Percentiles rank a stretch among this genome's conserved stretches.
Conservation (phyloP, 2,888 invertebrate genomes). For the Euproctis similis region DNA sequence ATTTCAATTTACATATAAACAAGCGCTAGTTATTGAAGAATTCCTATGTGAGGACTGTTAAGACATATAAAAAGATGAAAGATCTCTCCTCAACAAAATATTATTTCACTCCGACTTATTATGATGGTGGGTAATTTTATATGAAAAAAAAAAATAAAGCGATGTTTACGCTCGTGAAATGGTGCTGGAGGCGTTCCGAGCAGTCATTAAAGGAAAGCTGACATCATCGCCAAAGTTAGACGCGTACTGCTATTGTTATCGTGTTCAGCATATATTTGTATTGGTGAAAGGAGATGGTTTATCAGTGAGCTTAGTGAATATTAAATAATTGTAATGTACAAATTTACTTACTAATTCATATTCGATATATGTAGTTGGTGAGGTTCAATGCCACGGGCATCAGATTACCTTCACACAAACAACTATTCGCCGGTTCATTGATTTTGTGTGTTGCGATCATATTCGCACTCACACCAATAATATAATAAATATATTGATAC, state of each 20-base stretch:
- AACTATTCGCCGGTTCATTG: constrained; percentile 47
- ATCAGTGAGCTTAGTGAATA: constrained; percentile 52
- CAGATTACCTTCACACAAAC: constrained; percentile 45
- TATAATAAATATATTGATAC: no score
- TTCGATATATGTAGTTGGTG: constrained; percentile 26
- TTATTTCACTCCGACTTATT: constrained; percentile 17
- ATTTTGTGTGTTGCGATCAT: constrained; percentile 50
- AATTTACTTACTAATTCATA: constrained; percentile 26
- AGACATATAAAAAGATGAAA: constrained; percentile 23
- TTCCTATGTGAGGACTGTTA: constrained; percentile 22
- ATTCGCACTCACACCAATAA: constrained; percentile 43
- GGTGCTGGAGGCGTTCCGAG: constrained; percentile 44
- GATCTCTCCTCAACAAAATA: constrained; percentile 24
- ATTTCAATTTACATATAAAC: constrained; percentile 44
- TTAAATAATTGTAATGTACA: constrained; percentile 40
- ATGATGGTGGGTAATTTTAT: constrained; percentile 26
- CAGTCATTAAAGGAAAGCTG: constrained; percentile 61
- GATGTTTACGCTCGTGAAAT: constrained; percentile 50
- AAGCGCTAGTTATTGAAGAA: constrained; percentile 24
- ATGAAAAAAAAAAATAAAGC: constrained; percentile 30
- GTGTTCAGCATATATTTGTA: constrained; percentile 40
- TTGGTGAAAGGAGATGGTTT: constrained; percentile 56
- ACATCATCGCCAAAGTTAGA: constrained; percentile 69
- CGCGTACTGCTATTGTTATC: constrained; percentile 49
- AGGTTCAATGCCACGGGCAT: constrained; percentile 63